phyloP scores from a whole-genome alignment of 2,797 vertebrate genomes.

The Momotus momota region DNA sequence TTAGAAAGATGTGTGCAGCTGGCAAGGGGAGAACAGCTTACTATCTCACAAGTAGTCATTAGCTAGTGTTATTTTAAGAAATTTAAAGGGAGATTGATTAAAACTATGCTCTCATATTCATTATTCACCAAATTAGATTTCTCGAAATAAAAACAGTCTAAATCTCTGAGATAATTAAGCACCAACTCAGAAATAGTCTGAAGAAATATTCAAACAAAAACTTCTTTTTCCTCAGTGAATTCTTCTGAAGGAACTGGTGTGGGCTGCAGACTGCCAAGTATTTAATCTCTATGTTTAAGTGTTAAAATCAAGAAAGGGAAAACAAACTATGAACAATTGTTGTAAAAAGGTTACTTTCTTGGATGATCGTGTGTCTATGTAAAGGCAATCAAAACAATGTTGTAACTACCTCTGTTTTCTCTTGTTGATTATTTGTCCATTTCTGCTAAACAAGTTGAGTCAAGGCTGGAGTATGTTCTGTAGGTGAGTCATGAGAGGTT shows the following conservation, averaged over 20 bases:
- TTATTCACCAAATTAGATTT: neutral
- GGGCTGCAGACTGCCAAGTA: neutral
- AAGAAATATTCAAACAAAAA: neutral
- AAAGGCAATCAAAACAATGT: neutral
- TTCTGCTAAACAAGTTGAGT: neutral
- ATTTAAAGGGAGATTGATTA: conserved; percentile 9
- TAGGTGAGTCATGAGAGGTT: neutral
- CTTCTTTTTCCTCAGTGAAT: neutral
- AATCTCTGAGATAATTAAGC: conserved; percentile 1
- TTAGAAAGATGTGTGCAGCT: neutral
- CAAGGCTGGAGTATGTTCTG: neutral
- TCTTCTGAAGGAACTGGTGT: neutral
- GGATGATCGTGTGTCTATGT: neutral
- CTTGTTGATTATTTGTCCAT: neutral
- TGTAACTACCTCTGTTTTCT: neutral
- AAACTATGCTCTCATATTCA: neutral
- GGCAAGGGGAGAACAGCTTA: neutral
- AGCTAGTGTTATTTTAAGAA: conserved; percentile 44
- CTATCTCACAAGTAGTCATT: conserved; percentile 6
- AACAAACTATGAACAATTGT: neutral
- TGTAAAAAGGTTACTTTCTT: neutral
- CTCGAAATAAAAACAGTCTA: conserved; percentile 32
- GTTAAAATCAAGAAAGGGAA: neutral
- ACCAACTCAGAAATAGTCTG: neutral
- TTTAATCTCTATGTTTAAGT: neutral